Evolutionary conservation across 92 coral and sea anemone genomes (phyloP), one percentile per base, ranked within the genome.

Genomic region (Porites cylindrica): DNA sequence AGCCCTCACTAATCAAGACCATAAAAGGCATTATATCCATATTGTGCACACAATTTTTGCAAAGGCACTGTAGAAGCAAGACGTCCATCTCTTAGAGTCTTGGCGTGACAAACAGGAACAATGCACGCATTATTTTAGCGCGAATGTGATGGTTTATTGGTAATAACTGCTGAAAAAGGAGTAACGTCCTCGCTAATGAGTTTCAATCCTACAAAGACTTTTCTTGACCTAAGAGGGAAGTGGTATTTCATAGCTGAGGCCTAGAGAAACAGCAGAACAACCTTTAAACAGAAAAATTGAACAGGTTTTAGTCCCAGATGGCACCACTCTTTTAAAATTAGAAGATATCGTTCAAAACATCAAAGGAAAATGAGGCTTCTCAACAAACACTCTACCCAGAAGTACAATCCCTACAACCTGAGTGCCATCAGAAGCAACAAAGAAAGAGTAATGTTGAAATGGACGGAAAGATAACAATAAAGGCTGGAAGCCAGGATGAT

Each of bases 401-500:
- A 82, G 54, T 12, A 38, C 32, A 77, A 88, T 23, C 88, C 82
- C 5, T 43, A 88, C 56, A 82, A 88, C 20, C 88, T 88, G 10
- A 32, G 66, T 4, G 68, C 91, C 10, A 72, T 73, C n/a, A 88
- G 91, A 82, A 82, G 70, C 63, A 83, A 58, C 67, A 88, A 82
- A 10, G 82, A 61, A 10, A 51, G 47, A 54, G 82, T 87, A 12
- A 47, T 54, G 77, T 23, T 65, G 10, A 86, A 70, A 13, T 86
- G 90, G 87, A 86, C 90, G 2, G 88, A 70, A 32, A 80, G 88
- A 86, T n/a, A 74, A 85, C 17, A 51, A 16, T 24, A 17, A 24
- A 43, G 79, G 69, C n/a, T 80, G 90, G 90, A 86, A 67, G 43
- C 90, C 90, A 61, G 90, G 90, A 60, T 86, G 80, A 87, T 69